Conservation (phyloP, 2,888 invertebrate species). For the Caenorhabditis sp. region DNA sequence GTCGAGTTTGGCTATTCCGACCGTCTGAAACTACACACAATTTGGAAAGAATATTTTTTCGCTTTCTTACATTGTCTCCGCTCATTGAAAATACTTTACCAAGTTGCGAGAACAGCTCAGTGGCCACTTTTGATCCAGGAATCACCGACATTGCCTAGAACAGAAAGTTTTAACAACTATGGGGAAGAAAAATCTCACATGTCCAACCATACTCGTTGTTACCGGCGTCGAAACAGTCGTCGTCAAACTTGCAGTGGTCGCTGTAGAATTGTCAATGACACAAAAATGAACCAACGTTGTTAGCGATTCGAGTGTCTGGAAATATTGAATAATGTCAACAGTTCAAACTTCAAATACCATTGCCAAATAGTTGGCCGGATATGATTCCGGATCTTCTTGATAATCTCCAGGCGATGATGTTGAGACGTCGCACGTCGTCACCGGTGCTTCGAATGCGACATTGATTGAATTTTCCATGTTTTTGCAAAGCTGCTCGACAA, state of each 20-base stretch:
- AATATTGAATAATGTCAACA: not conserved
- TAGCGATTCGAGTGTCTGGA: slow-evolving; percentile 61
- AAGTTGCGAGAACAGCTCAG: slow-evolving; percentile 82
- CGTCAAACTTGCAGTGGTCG: slow-evolving; percentile 6
- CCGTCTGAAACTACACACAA: slow-evolving; percentile 15
- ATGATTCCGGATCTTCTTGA: slow-evolving; percentile 39
- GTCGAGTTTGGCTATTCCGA: slow-evolving; percentile 41
- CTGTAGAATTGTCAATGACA: slow-evolving; percentile 49
- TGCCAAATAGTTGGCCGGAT: slow-evolving; percentile 64
- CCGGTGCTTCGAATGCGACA: slow-evolving; percentile 30
- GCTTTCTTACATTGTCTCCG: slow-evolving; percentile 21
- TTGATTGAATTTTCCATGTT: slow-evolving; percentile 78
- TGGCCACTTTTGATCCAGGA: slow-evolving; percentile 71
- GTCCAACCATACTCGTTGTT: slow-evolving; percentile 41
- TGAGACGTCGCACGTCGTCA: slow-evolving; percentile 15
- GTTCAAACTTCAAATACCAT: slow-evolving; percentile 25
- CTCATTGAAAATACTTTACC: slow-evolving; percentile 80
- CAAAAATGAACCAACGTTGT: slow-evolving; percentile 69
- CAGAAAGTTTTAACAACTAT: too few species aligned
- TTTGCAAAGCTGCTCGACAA: slow-evolving; percentile 82
- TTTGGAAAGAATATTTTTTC: not conserved
- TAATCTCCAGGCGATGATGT: slow-evolving; percentile 16
- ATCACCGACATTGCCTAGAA: slow-evolving; percentile 62
- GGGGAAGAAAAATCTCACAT: too few species aligned
- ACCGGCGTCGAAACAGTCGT: slow-evolving; percentile 7